Conservation (phyloP, 2,797 vertebrate genomes). For the Poecile montanus region DNA sequence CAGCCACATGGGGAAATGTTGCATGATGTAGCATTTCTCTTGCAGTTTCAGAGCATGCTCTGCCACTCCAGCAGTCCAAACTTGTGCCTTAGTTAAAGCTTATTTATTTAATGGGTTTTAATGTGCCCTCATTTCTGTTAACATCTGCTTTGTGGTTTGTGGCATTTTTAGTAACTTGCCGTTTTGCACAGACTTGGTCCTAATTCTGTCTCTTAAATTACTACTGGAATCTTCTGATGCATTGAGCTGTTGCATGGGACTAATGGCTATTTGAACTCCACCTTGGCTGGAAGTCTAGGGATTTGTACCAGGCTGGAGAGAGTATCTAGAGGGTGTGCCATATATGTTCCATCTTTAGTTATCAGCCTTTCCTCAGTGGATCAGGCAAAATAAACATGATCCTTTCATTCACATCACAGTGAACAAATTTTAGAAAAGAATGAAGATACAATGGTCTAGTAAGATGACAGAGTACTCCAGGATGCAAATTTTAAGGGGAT, state of each 20-base stretch:
- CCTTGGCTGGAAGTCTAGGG: not conserved
- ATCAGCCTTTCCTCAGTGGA: not conserved
- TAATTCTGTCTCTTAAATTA: not conserved
- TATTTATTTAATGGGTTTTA: not conserved
- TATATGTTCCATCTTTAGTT: not conserved
- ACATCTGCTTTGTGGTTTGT: not conserved
- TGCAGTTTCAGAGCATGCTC: slow-evolving; percentile 8
- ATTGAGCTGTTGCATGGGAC: not conserved
- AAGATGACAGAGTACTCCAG: not conserved
- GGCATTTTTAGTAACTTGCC: not conserved
- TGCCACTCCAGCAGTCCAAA: not conserved
- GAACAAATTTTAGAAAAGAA: not conserved
- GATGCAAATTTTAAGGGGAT: not conserved
- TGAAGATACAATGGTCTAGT: not conserved
- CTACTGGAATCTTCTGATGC: not conserved
- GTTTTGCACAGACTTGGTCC: not conserved
- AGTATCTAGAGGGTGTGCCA: not conserved
- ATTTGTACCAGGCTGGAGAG: not conserved
- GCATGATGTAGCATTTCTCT: slow-evolving; percentile 46
- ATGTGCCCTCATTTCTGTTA: not conserved
- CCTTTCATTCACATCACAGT: not conserved
- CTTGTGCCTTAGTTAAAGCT: not conserved
- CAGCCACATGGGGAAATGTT: not conserved
- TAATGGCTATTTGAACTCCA: not conserved
- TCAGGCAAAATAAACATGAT: not conserved